Conservation (phyloP, 2,113 vertebrate species). For the Daphoenositta chrysoptera region DNA sequence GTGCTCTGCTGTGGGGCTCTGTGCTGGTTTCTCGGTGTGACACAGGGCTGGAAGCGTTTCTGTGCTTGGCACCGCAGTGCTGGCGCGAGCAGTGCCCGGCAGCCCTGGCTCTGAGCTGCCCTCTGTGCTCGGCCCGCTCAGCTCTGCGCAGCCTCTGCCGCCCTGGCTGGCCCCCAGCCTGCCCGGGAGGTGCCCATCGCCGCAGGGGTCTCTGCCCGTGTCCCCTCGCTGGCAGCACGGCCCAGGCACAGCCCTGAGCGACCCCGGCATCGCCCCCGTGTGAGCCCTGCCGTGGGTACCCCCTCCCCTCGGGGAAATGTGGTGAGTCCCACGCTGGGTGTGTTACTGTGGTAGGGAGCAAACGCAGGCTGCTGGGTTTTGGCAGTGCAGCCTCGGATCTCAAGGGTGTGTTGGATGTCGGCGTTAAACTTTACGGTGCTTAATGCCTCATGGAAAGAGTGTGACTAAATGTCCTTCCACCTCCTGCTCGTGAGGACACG, state of each 20-base stretch:
- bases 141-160: not conserved
- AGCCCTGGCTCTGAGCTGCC: not conserved
- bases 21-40: not conserved
- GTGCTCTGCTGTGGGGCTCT: accelerated
- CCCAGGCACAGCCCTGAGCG: accelerated
- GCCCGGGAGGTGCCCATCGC: not conserved
- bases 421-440: not conserved
- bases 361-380: not conserved
- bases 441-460: not conserved
- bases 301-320: accelerated
- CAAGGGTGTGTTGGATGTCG: not conserved
- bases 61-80: not conserved
- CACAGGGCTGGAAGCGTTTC: not conserved
- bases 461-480: not conserved
- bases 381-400: not conserved
- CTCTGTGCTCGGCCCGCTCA: not conserved
- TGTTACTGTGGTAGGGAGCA: accelerated
- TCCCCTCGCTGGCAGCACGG: accelerated
- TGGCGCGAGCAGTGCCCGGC: not conserved
- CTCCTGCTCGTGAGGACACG: not conserved
- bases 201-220: accelerated
- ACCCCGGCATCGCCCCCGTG: accelerated
- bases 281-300: accelerated
- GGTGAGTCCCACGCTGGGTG: accelerated
- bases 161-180: not conserved